A percentile compares a stretch with the other conserved stretches of the same genome.
Evolutionary conservation across 2,797 vertebrate genomes (phyloP).

Genomic region (Lagorchestes hirsutus): DNA sequence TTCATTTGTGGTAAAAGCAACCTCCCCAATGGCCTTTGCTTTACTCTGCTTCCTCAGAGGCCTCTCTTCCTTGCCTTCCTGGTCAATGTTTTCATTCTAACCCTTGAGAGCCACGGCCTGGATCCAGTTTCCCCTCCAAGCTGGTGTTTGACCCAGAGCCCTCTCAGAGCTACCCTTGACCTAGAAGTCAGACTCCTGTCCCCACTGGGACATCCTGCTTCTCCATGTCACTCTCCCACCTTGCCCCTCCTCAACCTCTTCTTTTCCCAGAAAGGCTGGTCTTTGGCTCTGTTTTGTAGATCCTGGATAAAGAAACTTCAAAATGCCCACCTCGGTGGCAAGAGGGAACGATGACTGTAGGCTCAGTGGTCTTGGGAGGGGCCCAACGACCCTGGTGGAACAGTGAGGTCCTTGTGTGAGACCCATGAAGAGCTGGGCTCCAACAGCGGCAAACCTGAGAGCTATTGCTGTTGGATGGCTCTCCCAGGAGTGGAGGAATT

Average conservation of each 20-base stretch:
- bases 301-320: background rate
- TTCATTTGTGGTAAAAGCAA: background rate
- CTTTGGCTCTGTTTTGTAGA: conserved; percentile 18
- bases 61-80: background rate
- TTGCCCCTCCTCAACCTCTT: background rate
- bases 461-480: conserved; percentile 80
- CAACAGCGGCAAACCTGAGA: background rate
- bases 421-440: background rate
- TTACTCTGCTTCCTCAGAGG: background rate
- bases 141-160: background rate
- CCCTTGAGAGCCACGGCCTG: background rate
- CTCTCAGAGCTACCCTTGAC: background rate
- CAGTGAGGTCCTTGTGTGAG: background rate
- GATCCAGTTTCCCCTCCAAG: background rate
- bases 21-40: background rate
- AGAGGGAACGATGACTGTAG: background rate
- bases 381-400: background rate
- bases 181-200: background rate
- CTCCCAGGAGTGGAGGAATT: conserved; percentile 78
- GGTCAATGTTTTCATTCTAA: conserved; percentile 5
- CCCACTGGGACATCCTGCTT: background rate
- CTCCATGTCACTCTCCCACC: rapidly evolving
- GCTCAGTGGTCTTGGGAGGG: background rate
- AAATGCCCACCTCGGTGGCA: rapidly evolving
- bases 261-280: background rate